These are phyloP conservation scores for Macaca mulatta DNA, from an alignment of 2,113 vertebrate genomes.

Conservation along the genomic window DNA sequence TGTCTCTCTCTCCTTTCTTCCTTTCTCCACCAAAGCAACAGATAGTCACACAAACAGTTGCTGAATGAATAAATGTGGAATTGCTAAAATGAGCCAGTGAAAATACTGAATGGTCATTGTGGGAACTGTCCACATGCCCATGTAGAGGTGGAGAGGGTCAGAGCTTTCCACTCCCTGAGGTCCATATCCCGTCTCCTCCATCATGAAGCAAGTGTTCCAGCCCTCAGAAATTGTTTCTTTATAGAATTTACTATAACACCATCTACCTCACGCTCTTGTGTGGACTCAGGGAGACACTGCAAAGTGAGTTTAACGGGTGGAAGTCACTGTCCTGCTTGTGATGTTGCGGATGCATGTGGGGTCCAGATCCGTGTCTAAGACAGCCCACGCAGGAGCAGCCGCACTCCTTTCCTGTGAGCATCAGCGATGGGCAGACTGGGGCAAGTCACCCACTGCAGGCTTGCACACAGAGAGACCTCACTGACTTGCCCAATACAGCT, in stretches of 20 bases:
- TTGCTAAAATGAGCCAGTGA: background rate
- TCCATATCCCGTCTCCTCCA: background rate
- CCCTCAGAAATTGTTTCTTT: background rate
- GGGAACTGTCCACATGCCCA: background rate
- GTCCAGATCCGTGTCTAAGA: background rate
- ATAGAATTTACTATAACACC: too few species aligned
- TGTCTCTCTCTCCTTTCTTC: background rate
- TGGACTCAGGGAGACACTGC: too few species aligned
- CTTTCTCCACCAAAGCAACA: background rate
- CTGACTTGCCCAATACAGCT: background rate
- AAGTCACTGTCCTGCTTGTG: background rate
- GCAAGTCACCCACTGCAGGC: too few species aligned
- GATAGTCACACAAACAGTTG: background rate
- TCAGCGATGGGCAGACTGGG: background rate
- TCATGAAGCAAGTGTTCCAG: background rate
- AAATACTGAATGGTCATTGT: background rate
- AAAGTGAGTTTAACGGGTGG: background rate
- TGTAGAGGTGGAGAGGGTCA: rapidly evolving
- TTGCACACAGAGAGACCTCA: too few species aligned
- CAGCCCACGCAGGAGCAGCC: too few species aligned
- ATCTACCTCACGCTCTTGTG: background rate
- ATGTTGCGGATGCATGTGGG: rapidly evolving
- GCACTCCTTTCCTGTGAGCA: background rate
- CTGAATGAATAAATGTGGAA: background rate
- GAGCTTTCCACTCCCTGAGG: background rate